These are phyloP conservation scores for Heterotis niloticus DNA, from an alignment of 2,113 vertebrate species.

Conservation along the genomic window DNA sequence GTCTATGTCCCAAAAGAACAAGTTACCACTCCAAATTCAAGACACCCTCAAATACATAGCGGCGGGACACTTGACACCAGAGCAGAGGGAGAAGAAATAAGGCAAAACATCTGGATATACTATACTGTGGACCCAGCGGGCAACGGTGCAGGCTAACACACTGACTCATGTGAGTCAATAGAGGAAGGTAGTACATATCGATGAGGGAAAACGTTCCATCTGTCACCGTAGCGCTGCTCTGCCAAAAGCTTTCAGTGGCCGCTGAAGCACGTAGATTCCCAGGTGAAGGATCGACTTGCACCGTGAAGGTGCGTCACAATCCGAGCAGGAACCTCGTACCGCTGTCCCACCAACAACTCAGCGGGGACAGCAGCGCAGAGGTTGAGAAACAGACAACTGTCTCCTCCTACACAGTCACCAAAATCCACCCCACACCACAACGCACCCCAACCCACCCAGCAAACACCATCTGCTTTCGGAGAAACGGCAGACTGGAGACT, in stretches of 20 bases:
- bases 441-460: too few relatives aligned
- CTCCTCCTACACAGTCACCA: not conserved
- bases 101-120: not conserved
- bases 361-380: not conserved
- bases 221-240: not conserved
- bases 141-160: not conserved
- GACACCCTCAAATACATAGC: too few relatives aligned
- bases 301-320: not conserved
- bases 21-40: too few relatives aligned
- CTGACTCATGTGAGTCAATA: not conserved
- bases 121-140: not conserved
- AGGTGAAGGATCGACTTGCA: not conserved
- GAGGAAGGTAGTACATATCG: not conserved
- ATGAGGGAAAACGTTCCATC: not conserved
- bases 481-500: not conserved
- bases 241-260: not conserved
- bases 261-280: not conserved
- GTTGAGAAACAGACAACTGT: not conserved
- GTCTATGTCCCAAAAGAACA: not conserved
- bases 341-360: not conserved
- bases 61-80: too few relatives aligned
- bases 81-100: too few relatives aligned
- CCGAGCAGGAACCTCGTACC: not conserved
- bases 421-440: not conserved
- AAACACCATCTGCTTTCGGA: constrained; percentile 6